phyloP scores from a whole-genome alignment of 1,140 invertebrate genomes.

The Eubasilissa regina region DNA sequence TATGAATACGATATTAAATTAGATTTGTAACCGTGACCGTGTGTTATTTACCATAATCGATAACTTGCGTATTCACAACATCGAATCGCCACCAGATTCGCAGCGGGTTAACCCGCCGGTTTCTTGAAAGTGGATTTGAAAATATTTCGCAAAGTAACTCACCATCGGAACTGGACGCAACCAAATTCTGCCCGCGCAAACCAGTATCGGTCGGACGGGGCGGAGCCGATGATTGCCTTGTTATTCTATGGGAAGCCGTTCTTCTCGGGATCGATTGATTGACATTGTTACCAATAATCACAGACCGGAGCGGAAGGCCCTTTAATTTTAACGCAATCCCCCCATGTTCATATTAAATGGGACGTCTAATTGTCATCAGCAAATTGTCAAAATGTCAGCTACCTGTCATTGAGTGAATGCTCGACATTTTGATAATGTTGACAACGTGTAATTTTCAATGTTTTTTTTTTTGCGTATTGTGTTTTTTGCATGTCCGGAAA shows the following conservation, averaged over 20 bases:
- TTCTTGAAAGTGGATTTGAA: not conserved
- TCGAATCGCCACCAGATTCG: no score
- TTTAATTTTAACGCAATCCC: slow-evolving; percentile 32
- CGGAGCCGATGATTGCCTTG: slow-evolving; percentile 39
- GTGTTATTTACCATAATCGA: no score
- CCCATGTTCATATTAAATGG: not conserved
- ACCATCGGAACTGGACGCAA: slow-evolving; percentile 47
- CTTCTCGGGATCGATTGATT: slow-evolving; percentile 41
- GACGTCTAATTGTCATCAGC: not conserved
- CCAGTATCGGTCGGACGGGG: slow-evolving; percentile 44
- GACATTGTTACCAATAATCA: slow-evolving; percentile 39
- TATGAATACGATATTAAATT: no score
- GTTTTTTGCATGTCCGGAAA: no score
- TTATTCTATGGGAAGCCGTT: slow-evolving; percentile 33
- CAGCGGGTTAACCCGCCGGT: not conserved
- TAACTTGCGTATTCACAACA: no score
- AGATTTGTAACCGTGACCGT: no score
- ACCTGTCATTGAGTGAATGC: not conserved
- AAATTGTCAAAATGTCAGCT: not conserved
- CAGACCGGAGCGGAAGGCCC: slow-evolving; percentile 4
- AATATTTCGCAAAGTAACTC: slow-evolving; percentile 22
- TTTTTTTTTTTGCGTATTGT: no score
- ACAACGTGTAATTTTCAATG: not conserved
- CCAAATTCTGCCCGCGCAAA: slow-evolving; percentile 47
- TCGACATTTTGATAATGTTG: not conserved